Percentiles rank a stretch among this genome's conserved stretches.
These are phyloP conservation scores for Paramacrobiotus metropolitanus DNA, from an alignment of 1,140 invertebrate genomes.

Conservation along the genomic window DNA sequence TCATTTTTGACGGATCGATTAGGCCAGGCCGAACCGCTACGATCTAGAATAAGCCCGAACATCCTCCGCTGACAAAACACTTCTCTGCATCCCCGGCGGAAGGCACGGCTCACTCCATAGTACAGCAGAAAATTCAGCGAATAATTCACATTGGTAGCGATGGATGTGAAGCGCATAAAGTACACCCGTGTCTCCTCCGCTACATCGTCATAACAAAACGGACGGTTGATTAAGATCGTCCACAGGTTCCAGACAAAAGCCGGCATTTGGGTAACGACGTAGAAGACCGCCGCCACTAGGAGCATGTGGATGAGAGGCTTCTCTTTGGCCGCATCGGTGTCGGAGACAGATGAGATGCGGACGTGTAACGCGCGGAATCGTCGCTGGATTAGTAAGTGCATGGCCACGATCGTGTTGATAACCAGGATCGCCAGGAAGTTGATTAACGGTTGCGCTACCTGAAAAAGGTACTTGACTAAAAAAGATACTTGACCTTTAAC, in stretches of 20 bases:
- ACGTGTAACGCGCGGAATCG: background rate
- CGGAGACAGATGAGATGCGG: background rate
- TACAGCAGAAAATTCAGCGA: background rate
- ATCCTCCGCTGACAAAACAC: too few species aligned
- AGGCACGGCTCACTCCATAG: background rate
- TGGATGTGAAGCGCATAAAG: background rate
- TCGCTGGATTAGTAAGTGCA: background rate
- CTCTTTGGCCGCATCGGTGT: background rate
- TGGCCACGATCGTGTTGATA: background rate
- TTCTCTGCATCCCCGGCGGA: slow-evolving; percentile 1
- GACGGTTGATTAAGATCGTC: background rate
- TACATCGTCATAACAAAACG: background rate
- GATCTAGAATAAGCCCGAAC: too few species aligned
- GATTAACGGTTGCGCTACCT: too few species aligned
- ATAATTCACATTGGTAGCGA: background rate
- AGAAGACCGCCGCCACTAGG: background rate
- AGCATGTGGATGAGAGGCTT: background rate
- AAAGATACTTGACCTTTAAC: too few species aligned
- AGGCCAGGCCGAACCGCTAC: too few species aligned
- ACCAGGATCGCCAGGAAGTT: background rate
- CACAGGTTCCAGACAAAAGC: background rate
- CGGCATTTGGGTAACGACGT: background rate
- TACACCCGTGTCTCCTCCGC: background rate
- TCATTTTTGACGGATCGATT: too few species aligned
- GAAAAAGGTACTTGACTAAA: too few species aligned